Conservation (phyloP, 2,113 vertebrate species). For the Sinocyclocheilus rhinocerous region DNA sequence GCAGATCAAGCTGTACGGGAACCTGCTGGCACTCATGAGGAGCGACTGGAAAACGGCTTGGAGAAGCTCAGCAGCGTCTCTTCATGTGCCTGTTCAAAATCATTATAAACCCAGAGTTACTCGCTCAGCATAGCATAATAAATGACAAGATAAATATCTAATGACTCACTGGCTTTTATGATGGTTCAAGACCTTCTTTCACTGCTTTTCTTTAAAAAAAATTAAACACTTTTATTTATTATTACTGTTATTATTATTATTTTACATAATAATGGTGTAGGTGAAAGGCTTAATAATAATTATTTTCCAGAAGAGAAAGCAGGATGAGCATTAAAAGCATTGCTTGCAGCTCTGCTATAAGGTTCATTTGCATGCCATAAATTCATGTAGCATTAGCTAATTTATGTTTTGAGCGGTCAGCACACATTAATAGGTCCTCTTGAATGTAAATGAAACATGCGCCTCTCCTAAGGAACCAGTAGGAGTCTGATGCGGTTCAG, state of each 20-base stretch:
- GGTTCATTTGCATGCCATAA: not conserved
- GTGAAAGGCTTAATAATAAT: too few relatives aligned
- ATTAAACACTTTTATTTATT: too few relatives aligned
- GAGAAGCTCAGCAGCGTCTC: too few relatives aligned
- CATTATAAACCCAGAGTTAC: not conserved
- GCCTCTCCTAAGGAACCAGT: not conserved
- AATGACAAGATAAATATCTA: slow-evolving; percentile 45
- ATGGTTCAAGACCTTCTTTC: too few relatives aligned
- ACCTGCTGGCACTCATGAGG: slow-evolving; percentile 78
- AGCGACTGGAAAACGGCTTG: slow-evolving; percentile 80
- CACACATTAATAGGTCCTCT: not conserved
- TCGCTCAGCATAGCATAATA: not conserved
- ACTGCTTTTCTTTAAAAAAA: too few relatives aligned
- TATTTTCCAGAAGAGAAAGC: too few relatives aligned
- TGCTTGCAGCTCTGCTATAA: not conserved
- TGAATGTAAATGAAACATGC: not conserved
- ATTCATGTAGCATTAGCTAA: not conserved
- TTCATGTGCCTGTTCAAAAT: too few relatives aligned
- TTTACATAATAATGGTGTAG: too few relatives aligned
- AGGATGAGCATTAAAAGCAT: too few relatives aligned
- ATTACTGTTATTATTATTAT: too few relatives aligned
- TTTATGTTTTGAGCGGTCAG: slow-evolving; percentile 1
- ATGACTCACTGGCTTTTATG: slow-evolving; percentile 58
- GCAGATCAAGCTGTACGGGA: slow-evolving; percentile 92
- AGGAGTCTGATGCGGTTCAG: not conserved